Evolutionary conservation across 2,113 vertebrate genomes (phyloP), one percentile per base, ranked within the genome.

Genomic region (Loxodonta africana): DNA sequence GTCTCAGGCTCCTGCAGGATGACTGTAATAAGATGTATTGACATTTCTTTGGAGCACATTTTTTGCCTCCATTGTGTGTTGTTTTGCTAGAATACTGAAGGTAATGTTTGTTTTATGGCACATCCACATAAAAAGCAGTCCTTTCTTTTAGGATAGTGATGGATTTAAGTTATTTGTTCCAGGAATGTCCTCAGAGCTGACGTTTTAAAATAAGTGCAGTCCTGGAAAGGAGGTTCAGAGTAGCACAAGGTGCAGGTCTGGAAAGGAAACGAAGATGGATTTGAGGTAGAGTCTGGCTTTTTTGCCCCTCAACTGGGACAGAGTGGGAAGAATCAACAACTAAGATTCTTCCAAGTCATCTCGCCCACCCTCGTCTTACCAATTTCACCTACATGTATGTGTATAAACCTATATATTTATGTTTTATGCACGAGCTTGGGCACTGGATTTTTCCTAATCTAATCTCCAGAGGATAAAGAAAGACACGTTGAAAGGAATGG

Each of bases 21-120:
- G 73, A n/a, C 88, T 97, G 48, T 98, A 98, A 94, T 97, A 88
- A 97, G 94, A 97, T 95, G 63, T 95, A 97, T 93, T 94, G 96
- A 94, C 93, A 91, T 97, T 97, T 97, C 93, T 96, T 94, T 94
- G 6, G 28, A 96, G 77, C 53, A 93, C 30, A 78, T 85, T 98
- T 37, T 98, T 97, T 71, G 91, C 57, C 77, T 73, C 0, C 0
- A 95, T 92, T 53, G 10, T 44, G n/a, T 92, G 65, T 90, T 95
- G 25, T 92, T 98, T 91, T 86, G 95, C 74, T 73, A 37, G 74
- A 98, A 89, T 94, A 91, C 62, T 20, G 48, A 94, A 94, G 88
- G 63, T 86, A 8, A 26, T 65, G 60, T 74, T 88, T 91, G 18
- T 92, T 83, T 82, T 90, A 41, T 20, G 67, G 25, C 5, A 46